Evolutionary conservation across 2,888 invertebrate genomes (phyloP).

Genomic region (Steinernema carpocapsae): DNA sequence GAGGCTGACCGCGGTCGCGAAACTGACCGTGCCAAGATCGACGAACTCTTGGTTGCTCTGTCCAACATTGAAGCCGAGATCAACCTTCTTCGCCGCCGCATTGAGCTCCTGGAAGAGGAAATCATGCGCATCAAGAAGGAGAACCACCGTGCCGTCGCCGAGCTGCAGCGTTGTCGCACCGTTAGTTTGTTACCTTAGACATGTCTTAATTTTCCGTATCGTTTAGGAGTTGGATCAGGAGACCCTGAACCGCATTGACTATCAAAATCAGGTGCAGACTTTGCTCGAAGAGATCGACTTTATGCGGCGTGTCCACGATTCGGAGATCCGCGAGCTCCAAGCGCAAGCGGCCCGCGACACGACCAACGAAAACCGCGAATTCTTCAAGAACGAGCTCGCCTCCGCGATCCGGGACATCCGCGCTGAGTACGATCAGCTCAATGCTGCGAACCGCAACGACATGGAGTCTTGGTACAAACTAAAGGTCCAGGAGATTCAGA

Average conservation of each 20-base stretch:
- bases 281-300: constrained; percentile 73
- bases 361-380: constrained; percentile 72
- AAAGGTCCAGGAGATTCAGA: constrained; percentile 73
- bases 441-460: constrained; percentile 69
- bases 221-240: constrained; percentile 72
- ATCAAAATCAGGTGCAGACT: constrained; percentile 72
- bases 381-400: constrained; percentile 73
- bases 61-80: constrained; percentile 72
- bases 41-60: constrained; percentile 70
- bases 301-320: constrained; percentile 72
- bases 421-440: constrained; percentile 71
- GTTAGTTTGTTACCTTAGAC: constrained; percentile 40
- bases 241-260: constrained; percentile 71
- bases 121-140: constrained; percentile 69
- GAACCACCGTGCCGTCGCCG: constrained; percentile 66
- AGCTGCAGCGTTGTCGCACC: constrained; percentile 68
- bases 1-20: constrained; percentile 62
- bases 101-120: constrained; percentile 58
- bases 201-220: constrained; percentile 36
- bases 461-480: constrained; percentile 72
- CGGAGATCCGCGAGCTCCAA: constrained; percentile 65
- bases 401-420: constrained; percentile 72
- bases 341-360: constrained; percentile 72
- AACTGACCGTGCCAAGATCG: constrained; percentile 70
- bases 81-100: constrained; percentile 67